These are phyloP conservation scores for Delia radicum DNA, from an alignment of 1,140 invertebrate genomes.

Conservation along the genomic window DNA sequence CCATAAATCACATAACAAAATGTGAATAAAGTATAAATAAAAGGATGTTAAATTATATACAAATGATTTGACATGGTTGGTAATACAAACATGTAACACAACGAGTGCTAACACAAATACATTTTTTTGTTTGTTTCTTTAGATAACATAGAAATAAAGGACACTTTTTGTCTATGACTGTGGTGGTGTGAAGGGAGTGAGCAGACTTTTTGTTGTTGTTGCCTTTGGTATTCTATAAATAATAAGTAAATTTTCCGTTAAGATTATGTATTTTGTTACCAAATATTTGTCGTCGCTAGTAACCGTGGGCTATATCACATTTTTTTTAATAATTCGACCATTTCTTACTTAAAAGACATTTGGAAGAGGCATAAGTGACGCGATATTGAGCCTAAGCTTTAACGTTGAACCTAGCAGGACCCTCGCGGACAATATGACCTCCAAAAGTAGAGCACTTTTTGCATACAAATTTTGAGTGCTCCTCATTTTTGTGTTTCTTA, in stretches of 20 bases:
- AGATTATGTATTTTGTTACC: background rate
- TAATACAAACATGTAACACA: background rate
- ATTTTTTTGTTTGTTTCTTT: background rate
- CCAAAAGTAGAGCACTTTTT: too few relatives aligned
- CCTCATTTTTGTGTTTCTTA: too few relatives aligned
- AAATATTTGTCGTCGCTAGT: too few relatives aligned
- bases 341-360: too few relatives aligned
- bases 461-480: too few relatives aligned
- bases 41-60: conserved; percentile 21
- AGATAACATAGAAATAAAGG: background rate
- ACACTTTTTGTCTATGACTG: background rate
- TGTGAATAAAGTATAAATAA: background rate
- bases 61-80: conserved; percentile 17
- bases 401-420: too few relatives aligned
- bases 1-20: conserved; percentile 7
- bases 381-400: too few relatives aligned
- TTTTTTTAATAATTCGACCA: too few relatives aligned
- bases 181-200: background rate
- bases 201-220: background rate
- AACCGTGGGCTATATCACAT: too few relatives aligned
- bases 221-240: too few relatives aligned
- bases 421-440: too few relatives aligned
- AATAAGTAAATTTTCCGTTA: background rate
- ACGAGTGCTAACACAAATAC: background rate
- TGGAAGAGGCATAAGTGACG: too few relatives aligned